Percentiles rank a stretch among this genome's conserved stretches.
Evolutionary conservation across 2,797 vertebrate genomes (phyloP).

Genomic region (Glossophaga mutica): DNA sequence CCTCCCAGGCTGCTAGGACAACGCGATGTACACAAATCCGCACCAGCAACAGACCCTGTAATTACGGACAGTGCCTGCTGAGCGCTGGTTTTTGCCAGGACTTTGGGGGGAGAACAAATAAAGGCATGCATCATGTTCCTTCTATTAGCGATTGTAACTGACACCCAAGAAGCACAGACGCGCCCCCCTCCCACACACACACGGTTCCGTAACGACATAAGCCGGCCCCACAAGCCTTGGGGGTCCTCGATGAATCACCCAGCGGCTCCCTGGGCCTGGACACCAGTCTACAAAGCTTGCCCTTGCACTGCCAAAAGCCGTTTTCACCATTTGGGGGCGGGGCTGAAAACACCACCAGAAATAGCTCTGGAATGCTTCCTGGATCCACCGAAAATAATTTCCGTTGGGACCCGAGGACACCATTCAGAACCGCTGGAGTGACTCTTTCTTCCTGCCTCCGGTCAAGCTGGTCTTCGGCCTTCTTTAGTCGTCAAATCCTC

Average conservation of each 20-base stretch:
- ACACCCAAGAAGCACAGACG: rapidly evolving
- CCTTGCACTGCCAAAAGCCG: not conserved
- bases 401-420: not conserved
- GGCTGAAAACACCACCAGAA: too few species aligned
- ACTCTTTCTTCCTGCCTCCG: too few species aligned
- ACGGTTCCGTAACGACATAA: rapidly evolving
- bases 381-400: rapidly evolving
- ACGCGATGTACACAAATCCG: not conserved
- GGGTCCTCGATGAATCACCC: rapidly evolving
- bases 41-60: not conserved
- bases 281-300: not conserved
- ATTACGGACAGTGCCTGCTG: not conserved
- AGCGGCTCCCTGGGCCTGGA: too few species aligned
- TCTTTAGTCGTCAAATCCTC: too few species aligned
- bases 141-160: rapidly evolving
- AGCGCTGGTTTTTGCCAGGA: not conserved
- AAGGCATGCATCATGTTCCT: not conserved
- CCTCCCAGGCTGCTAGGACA: not conserved
- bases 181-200: too few species aligned
- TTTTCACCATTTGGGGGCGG: not conserved
- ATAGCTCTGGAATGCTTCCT: not conserved
- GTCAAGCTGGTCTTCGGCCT: too few species aligned
- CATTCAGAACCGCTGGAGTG: rapidly evolving
- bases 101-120: not conserved
- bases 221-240: not conserved